Base-by-base conservation (phyloP, 2,888 invertebrate genomes). In the Cinara cedri region DNA sequence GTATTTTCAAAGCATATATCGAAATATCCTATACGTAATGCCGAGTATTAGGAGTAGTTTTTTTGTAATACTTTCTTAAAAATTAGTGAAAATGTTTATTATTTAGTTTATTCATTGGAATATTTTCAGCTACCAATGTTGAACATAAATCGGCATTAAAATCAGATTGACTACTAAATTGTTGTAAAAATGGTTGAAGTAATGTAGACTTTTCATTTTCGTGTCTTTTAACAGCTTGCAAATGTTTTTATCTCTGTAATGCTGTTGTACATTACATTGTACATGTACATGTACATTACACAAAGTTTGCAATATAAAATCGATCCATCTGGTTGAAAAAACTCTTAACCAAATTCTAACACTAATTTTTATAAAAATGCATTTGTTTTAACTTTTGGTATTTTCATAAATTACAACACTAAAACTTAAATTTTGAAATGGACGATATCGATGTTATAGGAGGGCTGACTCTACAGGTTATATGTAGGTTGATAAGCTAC, bases 11-110 rank as follows among this genome's bases (percentile, higher is more conserved):
- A 81, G 44, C 24, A 51, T 46, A 44, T 21, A 26, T 65, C 44
- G 6, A 81, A 54, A 76, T 81, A 71, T 65, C 42, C 76, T 81
- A 81, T 81, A 8, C 80, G 72, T 44, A 81, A 63, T 11, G 80
- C 70, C 34, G 74, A 81, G 44, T 81, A n/a, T 68, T 44, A 24
- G 80, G 80, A 16, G 72, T 26, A 55, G 57, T 26, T 54, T 66
- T 63, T 57, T 68, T 66, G n/a, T 42, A 34, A 49, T 66, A 75
- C n/a, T 68, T 70, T 68, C 62, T 68, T 21, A 81, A 63, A 51
- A 81, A 71, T 42, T n/a, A n/a, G n/a, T n/a, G n/a, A n/a, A 75
- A 66, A 21, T n/a, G n/a, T n/a, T 24, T 60, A 74, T 80, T 62
- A 24, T 71, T 57, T 14, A 81, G 34, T 65, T 80, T 81, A 10